Percentiles rank a stretch among this genome's conserved stretches.
These are phyloP conservation scores for Gopherus evgoodei DNA, from an alignment of 2,113 vertebrate genomes.

Conservation along the genomic window DNA sequence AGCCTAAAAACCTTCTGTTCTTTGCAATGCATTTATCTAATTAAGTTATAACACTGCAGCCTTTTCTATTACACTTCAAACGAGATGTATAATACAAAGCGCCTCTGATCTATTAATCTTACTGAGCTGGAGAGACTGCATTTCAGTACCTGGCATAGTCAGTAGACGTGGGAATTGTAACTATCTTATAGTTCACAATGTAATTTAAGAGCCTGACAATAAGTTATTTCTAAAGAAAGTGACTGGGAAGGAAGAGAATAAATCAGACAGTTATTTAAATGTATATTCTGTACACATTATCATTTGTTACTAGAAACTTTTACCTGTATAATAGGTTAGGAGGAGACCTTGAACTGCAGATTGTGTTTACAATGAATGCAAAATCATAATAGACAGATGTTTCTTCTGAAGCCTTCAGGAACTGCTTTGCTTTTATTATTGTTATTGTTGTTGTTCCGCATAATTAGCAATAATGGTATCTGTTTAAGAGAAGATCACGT, in stretches of 20 bases:
- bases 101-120: not conserved
- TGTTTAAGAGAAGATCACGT: not conserved
- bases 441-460: not conserved
- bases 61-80: not conserved
- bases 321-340: not conserved
- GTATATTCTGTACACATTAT: not conserved
- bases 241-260: not conserved
- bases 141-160: not conserved
- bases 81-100: not conserved
- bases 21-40: constrained; percentile 13
- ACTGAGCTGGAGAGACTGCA: not conserved
- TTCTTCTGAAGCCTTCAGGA: not conserved
- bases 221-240: constrained; percentile 35
- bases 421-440: not conserved
- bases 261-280: not conserved
- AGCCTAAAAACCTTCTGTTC: constrained; percentile 16
- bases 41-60: not conserved
- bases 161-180: not conserved
- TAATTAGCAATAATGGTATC: not conserved
- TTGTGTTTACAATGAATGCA: not conserved
- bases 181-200: not conserved
- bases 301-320: not conserved
- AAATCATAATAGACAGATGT: not conserved
- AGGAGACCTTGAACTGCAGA: not conserved
- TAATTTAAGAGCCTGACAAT: not conserved